Percentiles rank a stretch among this genome's conserved stretches.
phyloP scores from a whole-genome alignment of 2,113 vertebrate genomes.

The Stigmatopora argus region DNA sequence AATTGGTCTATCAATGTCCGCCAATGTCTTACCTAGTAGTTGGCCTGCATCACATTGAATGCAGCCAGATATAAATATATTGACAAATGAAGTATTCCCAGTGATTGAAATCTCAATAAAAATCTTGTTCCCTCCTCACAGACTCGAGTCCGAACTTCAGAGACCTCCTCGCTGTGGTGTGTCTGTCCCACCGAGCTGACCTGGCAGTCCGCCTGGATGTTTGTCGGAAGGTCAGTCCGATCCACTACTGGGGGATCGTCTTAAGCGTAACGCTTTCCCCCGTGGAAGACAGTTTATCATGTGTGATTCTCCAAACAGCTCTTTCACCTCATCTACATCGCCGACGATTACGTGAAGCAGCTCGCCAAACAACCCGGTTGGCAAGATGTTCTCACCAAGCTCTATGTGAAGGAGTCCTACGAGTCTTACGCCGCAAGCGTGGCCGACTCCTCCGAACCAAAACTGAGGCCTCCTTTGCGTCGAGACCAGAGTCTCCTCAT shows the following conservation, averaged over 20 bases:
- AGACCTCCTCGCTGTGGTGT: slow-evolving; percentile 85
- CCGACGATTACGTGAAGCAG: slow-evolving; percentile 81
- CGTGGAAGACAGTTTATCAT: slow-evolving; percentile 1
- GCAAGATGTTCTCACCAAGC: slow-evolving; percentile 91
- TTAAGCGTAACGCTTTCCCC: background rate
- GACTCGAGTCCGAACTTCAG: slow-evolving; percentile 80
- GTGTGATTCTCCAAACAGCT: slow-evolving; percentile 67
- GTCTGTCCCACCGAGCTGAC: slow-evolving; percentile 87
- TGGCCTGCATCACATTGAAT: background rate
- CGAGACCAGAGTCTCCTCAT: slow-evolving; percentile 47
- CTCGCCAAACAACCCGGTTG: slow-evolving; percentile 82
- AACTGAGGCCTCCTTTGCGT: slow-evolving; percentile 38
- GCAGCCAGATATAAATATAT: no score
- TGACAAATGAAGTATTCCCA: background rate
- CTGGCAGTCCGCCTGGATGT: slow-evolving; percentile 81
- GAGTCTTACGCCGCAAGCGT: slow-evolving; percentile 62
- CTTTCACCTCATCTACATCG: slow-evolving; percentile 86
- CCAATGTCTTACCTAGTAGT: no score
- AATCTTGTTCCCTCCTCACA: slow-evolving; percentile 33
- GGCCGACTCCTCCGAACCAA: slow-evolving; percentile 41
- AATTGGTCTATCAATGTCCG: no score
- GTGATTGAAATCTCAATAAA: background rate
- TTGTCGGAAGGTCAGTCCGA: slow-evolving; percentile 82
- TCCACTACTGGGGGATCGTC: background rate
- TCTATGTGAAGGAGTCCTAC: slow-evolving; percentile 87